Evolutionary conservation across 92 coral and sea anemone genomes (phyloP), one percentile per base, ranked within the genome.

Genomic region (Epizoanthus illoricatus): DNA sequence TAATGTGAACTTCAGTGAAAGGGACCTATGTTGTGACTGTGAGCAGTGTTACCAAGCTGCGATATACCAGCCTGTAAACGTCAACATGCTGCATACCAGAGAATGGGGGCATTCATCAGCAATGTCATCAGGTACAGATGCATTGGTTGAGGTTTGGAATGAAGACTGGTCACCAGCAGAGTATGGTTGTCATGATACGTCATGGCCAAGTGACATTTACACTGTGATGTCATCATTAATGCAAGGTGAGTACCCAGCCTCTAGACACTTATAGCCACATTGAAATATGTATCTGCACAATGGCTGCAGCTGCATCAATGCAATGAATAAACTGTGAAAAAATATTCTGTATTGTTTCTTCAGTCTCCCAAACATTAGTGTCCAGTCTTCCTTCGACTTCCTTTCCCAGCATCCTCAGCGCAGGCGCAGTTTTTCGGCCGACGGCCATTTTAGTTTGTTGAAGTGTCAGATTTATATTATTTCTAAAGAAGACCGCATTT

Each of bases 31-130:
- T 47, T 78, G 82, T 42, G 81, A 76, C 12, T 78, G 82, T 78
- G 82, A 63, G 36, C 82, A 78, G 71, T 78, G 82, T 42, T 64
- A 20, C 71, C 82, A 45, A 78, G 60, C 71, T 43, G 61, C 71
- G 10, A 10, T 63, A 39, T 19, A 43, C 54, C 71, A 43, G 58
- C 41, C 82, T 5, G 33, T 43, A 70, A 21, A 20, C 17, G 45
- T 6, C 13, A 40, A 63, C 54, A 15, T 63, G 41, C 24, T 15
- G 16, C 21, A 78, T 39, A 57, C 58, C 11, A 23, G 60, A 36
- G 82, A 7, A 2, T 24, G 41, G 59, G 82, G 54, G 59, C 7
- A 63, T 42, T 43, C 82, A 5, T 42, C 21, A 63, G 52, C 41
- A 28, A 5, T 11, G 9, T 17, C 52, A n/a, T n/a, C n/a, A 11